Conservation (phyloP, 2,888 invertebrate species). For the Ophioninae sp. region DNA sequence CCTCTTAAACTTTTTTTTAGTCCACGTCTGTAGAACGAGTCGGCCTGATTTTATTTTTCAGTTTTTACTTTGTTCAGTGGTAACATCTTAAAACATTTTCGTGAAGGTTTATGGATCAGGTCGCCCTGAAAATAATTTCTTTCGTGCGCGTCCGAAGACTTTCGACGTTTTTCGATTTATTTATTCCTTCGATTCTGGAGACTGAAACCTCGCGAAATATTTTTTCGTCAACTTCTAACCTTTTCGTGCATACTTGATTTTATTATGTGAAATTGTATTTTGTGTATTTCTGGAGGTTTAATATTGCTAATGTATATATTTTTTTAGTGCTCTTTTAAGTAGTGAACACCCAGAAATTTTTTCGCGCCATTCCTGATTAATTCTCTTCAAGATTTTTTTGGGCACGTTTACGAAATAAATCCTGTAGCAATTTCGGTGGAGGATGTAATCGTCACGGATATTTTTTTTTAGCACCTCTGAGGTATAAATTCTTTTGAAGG, state of each 20-base stretch:
- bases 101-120: no score
- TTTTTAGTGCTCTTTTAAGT: background rate
- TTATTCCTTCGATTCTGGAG: no score
- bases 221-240: background rate
- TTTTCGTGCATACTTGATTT: background rate
- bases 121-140: no score
- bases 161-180: no score
- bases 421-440: background rate
- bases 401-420: background rate
- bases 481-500: background rate
- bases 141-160: no score
- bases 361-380: background rate
- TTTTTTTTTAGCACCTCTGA: background rate
- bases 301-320: background rate
- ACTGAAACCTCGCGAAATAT: background rate
- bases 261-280: background rate
- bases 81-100: no score
- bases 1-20: background rate
- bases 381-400: background rate
- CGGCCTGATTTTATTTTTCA: background rate
- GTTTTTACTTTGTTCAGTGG: no score
- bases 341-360: background rate
- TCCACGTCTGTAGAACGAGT: background rate
- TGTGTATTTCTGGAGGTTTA: background rate
- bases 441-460: background rate